Conservation (phyloP, 1,140 invertebrate species). For the Acyrthosiphon pisum region DNA sequence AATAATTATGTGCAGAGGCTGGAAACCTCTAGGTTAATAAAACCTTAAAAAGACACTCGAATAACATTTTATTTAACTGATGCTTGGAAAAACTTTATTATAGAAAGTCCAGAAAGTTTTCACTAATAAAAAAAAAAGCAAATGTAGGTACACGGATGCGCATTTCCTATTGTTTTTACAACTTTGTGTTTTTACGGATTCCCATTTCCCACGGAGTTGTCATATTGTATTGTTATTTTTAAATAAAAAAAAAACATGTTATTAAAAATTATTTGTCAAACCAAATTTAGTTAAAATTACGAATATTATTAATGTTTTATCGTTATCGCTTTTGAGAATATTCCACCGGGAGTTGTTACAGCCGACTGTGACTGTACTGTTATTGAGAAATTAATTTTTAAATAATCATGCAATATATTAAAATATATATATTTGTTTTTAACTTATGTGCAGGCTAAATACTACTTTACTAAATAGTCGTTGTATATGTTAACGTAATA, state of each 20-base stretch:
- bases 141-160: not conserved
- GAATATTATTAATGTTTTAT: not conserved
- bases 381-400: not conserved
- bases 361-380: not conserved
- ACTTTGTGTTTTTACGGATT: not conserved
- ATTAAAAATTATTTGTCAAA: not conserved
- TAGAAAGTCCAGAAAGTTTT: constrained; percentile 22
- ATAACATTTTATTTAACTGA: constrained; percentile 30
- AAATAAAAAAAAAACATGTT: not conserved
- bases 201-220: not conserved
- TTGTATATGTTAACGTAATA: not conserved
- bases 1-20: constrained; percentile 26
- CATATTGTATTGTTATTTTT: constrained; percentile 1
- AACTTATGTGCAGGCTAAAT: not conserved
- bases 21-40: constrained; percentile 39
- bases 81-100: constrained; percentile 25
- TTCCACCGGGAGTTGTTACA: not conserved
- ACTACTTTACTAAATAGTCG: not conserved
- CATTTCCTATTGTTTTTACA: not conserved
- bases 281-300: not conserved
- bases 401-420: not conserved
- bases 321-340: not conserved
- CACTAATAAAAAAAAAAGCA: not conserved
- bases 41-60: not conserved
- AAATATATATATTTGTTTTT: not conserved